Conservation (phyloP, 2,113 vertebrate species). For the Mixornis gularis region DNA sequence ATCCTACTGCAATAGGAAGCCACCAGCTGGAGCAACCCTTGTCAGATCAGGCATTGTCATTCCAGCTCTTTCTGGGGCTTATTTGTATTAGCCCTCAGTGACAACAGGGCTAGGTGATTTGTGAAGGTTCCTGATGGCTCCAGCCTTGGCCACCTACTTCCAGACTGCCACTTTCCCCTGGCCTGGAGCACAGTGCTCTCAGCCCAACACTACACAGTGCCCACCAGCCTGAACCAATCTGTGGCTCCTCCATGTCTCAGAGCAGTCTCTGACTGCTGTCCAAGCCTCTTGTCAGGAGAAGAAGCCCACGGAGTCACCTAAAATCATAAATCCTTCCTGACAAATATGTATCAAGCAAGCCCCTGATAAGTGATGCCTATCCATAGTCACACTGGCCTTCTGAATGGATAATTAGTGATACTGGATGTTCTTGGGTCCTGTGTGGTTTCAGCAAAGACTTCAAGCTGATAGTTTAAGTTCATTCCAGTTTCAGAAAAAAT, state of each 20-base stretch:
- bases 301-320: not conserved
- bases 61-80: not conserved
- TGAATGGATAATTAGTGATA: not conserved
- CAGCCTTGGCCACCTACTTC: not conserved
- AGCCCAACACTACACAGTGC: not conserved
- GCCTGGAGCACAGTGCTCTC: not conserved
- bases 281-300: not conserved
- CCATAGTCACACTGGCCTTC: not conserved
- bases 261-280: not conserved
- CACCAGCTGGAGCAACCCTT: not conserved
- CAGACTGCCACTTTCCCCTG: not conserved
- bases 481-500: not conserved
- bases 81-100: accelerated
- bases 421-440: not conserved
- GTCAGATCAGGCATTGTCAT: not conserved
- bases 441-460: not conserved
- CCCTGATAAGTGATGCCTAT: not conserved
- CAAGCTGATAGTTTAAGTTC: not conserved
- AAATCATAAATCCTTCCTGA: not conserved
- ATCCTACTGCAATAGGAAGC: not conserved
- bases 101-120: not conserved
- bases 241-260: not conserved
- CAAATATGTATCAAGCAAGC: accelerated
- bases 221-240: not conserved
- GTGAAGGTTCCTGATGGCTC: not conserved